A percentile compares a stretch with the other conserved stretches of the same genome.
Conservation (phyloP, 2,888 invertebrate species). For the Diarsia brunnea region DNA sequence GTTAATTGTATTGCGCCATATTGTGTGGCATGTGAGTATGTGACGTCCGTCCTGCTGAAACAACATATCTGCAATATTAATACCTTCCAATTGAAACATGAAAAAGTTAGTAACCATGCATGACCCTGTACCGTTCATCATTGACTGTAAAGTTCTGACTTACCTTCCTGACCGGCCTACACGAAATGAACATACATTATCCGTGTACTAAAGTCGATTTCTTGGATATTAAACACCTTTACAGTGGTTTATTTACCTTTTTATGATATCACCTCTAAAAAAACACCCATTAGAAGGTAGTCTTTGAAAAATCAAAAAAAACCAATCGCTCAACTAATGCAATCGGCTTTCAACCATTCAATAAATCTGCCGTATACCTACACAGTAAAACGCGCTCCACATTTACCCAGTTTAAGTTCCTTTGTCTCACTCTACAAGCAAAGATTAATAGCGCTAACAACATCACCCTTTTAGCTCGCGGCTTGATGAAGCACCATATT, state of each 20-base stretch:
- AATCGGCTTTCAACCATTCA: not conserved
- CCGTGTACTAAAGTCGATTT: not conserved
- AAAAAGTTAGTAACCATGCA: not conserved
- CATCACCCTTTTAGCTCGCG: conserved; percentile 63
- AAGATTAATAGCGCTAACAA: conserved; percentile 67
- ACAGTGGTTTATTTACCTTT: not conserved
- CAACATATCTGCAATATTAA: not conserved
- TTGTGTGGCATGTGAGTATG: not conserved
- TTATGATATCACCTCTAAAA: not conserved
- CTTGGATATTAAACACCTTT: not conserved
- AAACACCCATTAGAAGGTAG: not conserved
- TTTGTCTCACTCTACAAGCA: conserved; percentile 55
- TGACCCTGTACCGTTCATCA: not conserved
- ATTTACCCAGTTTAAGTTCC: conserved; percentile 38
- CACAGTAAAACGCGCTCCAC: conserved; percentile 17
- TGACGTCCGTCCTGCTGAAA: not conserved
- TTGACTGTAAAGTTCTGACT: not conserved
- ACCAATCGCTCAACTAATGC: not conserved
- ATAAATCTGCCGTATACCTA: conserved; percentile 15
- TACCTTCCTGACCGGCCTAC: not conserved
- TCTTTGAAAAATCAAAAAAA: not conserved
- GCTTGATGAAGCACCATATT: conserved; percentile 65
- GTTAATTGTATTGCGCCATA: not conserved
- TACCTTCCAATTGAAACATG: not conserved
- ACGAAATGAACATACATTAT: not conserved